Base-by-base conservation (phyloP, 1,140 invertebrate genomes). In the Fopius arisanus region DNA sequence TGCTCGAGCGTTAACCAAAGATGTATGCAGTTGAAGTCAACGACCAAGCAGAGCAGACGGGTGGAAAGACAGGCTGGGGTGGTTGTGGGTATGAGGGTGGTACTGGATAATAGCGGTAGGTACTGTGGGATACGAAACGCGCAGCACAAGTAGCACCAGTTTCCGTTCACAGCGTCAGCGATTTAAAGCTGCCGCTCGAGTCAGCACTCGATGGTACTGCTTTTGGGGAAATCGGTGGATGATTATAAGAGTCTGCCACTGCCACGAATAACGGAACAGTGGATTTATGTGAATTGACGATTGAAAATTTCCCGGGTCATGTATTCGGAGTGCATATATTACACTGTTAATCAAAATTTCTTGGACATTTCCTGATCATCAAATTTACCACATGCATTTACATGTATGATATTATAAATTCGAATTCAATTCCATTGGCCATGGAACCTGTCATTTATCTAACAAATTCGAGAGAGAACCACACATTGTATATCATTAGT, bases 141-240 rank as follows among this genome's bases (percentile, higher is more conserved):
- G 19, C 54, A 26, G 54, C 54, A 59, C 21, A 59, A 59, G 54
- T 59, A 59, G 63, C 51, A 67, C 28, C 48, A 76, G 67, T 65
- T 74, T 70, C 75, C 67, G 63, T 33, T 48, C 23, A 51, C 31
- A 33, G 59, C 67, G 75, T 76, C 75, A 76, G 75, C 75, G 75
- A 62, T 76, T 76, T 70, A 76, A 70, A 63, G 59, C 40, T 69
- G 43, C 10, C 26, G 70, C 23, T 63, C 37, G 70, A 63, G 59
- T 72, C 70, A 72, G 70, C 70, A 72, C 59, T 72, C 62, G 70
- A 37, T 40, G 23, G 54, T 26, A 59, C 23, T 28, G 54, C 54
- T 26, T 59, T 59, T 59, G 54, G 54, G 54, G 10, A 72, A 59
- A 41, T 72, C 59, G 70, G 33, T 41, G 70, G 54, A 72, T 72